Evolutionary conservation across 2,888 invertebrate genomes (phyloP).

Genomic region (Dynastes grantii): DNA sequence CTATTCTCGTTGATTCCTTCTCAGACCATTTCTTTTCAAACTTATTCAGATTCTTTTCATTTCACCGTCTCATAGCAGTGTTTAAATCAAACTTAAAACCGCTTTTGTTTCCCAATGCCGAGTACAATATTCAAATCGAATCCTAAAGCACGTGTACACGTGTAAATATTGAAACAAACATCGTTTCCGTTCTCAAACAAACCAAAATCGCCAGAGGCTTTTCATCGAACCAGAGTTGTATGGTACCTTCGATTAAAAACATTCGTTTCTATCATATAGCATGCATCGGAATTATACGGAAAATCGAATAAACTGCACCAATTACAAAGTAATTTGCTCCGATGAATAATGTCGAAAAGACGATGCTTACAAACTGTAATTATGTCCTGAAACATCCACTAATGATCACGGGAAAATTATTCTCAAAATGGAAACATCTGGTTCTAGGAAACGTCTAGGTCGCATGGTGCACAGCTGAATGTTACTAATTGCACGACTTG

Average conservation of each 20-base stretch:
- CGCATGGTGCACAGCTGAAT: no score
- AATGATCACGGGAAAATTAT: not conserved
- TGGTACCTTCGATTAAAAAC: not conserved
- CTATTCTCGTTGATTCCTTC: no score
- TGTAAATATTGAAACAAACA: not conserved
- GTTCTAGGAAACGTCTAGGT: not conserved
- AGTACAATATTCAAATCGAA: not conserved
- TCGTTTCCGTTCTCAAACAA: not conserved
- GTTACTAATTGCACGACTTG: no score
- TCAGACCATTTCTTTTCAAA: no score
- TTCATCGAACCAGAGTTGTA: not conserved
- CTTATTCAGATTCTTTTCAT: no score
- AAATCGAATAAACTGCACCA: conserved; percentile 41
- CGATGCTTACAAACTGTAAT: conserved; percentile 19
- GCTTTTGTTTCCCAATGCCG: not conserved
- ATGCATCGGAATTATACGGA: conserved; percentile 21
- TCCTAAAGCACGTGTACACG: not conserved
- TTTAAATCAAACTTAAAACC: not conserved
- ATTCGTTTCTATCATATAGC: not conserved
- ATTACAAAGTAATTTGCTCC: conserved; percentile 40
- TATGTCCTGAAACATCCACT: conserved; percentile 14
- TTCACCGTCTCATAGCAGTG: no score
- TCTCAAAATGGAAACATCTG: conserved; percentile 32
- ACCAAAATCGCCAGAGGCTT: conserved; percentile 1
- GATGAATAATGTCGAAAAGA: conserved; percentile 38